These are phyloP conservation scores for Myotis daubentonii DNA, from an alignment of 2,797 vertebrate species.

Conservation along the genomic window DNA sequence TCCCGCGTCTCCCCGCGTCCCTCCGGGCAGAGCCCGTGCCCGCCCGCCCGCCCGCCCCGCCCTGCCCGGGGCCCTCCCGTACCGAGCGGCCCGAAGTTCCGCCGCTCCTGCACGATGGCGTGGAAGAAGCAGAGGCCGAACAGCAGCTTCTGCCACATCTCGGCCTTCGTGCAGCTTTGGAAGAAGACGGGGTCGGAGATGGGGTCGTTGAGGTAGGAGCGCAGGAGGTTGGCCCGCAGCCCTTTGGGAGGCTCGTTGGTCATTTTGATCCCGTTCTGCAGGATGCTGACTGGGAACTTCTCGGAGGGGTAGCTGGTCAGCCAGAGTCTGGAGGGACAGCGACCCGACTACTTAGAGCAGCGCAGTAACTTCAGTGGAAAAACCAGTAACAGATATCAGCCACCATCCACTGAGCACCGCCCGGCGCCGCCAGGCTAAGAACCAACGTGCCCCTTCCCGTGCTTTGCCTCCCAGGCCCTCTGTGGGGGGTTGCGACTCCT, in stretches of 20 bases:
- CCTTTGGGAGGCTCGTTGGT: slow-evolving; percentile 97
- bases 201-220: slow-evolving; percentile 93
- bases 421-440: not conserved
- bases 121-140: slow-evolving; percentile 97
- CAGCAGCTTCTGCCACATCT: slow-evolving; percentile 93
- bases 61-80: slow-evolving; percentile 59
- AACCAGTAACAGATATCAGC: not conserved
- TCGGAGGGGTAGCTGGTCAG: slow-evolving; percentile 96
- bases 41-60: too few species aligned
- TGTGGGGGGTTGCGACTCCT: not conserved
- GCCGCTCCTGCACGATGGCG: slow-evolving; percentile 95
- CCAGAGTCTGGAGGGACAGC: slow-evolving; percentile 89
- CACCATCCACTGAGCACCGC: not conserved
- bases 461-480: not conserved
- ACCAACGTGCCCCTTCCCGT: not conserved
- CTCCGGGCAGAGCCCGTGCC: not conserved
- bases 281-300: slow-evolving; percentile 95
- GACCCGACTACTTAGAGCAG: not conserved
- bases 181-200: slow-evolving; percentile 93
- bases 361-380: not conserved
- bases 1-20: too few species aligned
- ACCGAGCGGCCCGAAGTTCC: slow-evolving; percentile 95
- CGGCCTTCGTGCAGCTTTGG: slow-evolving; percentile 88
- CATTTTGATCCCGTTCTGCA: slow-evolving; percentile 97
- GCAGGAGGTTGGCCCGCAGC: slow-evolving; percentile 92